Evolutionary conservation across 1,140 invertebrate genomes (phyloP).

Genomic region (Ips typographus): DNA sequence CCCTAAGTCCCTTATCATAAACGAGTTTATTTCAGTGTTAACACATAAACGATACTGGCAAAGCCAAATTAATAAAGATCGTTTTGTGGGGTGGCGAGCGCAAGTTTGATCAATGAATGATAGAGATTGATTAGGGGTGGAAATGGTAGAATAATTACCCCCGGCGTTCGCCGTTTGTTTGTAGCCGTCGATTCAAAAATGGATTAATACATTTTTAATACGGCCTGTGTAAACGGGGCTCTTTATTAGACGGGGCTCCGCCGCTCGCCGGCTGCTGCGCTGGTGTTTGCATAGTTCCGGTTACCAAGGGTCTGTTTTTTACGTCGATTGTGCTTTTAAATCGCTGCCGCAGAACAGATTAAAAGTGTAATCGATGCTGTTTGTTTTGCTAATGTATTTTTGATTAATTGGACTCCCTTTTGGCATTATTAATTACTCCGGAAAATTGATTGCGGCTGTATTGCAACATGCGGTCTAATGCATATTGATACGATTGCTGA

Average conservation of each 20-base stretch:
- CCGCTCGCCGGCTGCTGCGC: constrained; percentile 19
- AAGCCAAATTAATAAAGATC: constrained; percentile 46
- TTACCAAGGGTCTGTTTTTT: constrained; percentile 33
- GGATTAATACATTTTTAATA: constrained; percentile 53
- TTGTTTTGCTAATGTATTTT: constrained; percentile 24
- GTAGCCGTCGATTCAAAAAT: constrained; percentile 46
- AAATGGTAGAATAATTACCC: constrained; percentile 51
- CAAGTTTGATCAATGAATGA: constrained; percentile 49
- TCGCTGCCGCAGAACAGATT: constrained; percentile 35
- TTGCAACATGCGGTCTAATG: no score
- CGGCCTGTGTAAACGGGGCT: constrained; percentile 47
- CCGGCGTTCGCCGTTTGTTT: constrained; percentile 42
- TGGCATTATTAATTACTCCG: constrained; percentile 1
- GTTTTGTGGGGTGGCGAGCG: constrained; percentile 31
- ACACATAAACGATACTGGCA: constrained; percentile 43
- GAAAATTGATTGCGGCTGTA: no score
- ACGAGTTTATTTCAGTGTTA: constrained; percentile 39
- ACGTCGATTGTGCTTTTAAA: constrained; percentile 43
- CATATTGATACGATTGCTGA: no score
- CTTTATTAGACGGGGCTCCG: constrained; percentile 39
- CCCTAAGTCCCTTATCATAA: constrained; percentile 29
- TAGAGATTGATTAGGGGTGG: constrained; percentile 51
- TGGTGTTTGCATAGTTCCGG: constrained; percentile 46
- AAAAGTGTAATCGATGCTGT: constrained; percentile 32
- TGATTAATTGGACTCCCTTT: constrained; percentile 7